These are phyloP conservation scores for Ephialtes manifestator DNA, from an alignment of 2,888 invertebrate species.

Conservation along the genomic window DNA sequence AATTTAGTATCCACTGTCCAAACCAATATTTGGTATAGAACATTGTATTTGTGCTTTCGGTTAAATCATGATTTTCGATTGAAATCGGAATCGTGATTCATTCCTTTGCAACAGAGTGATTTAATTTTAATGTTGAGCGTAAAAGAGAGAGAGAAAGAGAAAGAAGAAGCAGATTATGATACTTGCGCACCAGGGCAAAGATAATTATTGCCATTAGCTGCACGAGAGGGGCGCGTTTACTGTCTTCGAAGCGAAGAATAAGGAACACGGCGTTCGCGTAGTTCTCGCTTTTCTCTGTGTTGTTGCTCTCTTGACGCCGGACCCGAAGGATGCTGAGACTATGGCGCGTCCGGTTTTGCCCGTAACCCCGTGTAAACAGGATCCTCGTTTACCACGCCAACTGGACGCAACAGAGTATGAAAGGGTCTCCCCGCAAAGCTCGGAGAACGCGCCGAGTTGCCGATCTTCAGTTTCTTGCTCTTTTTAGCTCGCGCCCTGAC, in stretches of 20 bases:
- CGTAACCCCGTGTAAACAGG: slow-evolving; percentile 79
- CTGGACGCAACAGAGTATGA: slow-evolving; percentile 73
- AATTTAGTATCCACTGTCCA: background rate
- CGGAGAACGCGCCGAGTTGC: slow-evolving; percentile 49
- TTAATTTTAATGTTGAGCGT: slow-evolving; percentile 82
- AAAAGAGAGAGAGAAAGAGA: slow-evolving; percentile 46
- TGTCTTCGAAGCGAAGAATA: slow-evolving; percentile 73
- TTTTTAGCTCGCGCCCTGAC: slow-evolving; percentile 32
- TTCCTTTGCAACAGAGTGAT: slow-evolving; percentile 72
- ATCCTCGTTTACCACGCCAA: slow-evolving; percentile 78
- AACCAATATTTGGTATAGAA: background rate
- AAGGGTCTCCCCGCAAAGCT: slow-evolving; percentile 53
- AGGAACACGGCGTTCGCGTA: slow-evolving; percentile 43
- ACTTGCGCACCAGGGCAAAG: slow-evolving; percentile 56
- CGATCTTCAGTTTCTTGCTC: slow-evolving; percentile 42
- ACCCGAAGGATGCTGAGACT: slow-evolving; percentile 64
- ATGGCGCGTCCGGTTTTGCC: slow-evolving; percentile 76
- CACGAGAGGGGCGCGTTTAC: slow-evolving; percentile 82
- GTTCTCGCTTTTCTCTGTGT: slow-evolving; percentile 46
- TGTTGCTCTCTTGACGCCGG: slow-evolving; percentile 22
- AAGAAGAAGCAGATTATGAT: slow-evolving; percentile 27
- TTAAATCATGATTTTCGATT: background rate
- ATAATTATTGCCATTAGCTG: slow-evolving; percentile 83
- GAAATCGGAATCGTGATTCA: background rate
- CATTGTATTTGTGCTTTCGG: too few species aligned